Base-by-base conservation (phyloP, 2,888 invertebrate species). In the Theretra japonica region DNA sequence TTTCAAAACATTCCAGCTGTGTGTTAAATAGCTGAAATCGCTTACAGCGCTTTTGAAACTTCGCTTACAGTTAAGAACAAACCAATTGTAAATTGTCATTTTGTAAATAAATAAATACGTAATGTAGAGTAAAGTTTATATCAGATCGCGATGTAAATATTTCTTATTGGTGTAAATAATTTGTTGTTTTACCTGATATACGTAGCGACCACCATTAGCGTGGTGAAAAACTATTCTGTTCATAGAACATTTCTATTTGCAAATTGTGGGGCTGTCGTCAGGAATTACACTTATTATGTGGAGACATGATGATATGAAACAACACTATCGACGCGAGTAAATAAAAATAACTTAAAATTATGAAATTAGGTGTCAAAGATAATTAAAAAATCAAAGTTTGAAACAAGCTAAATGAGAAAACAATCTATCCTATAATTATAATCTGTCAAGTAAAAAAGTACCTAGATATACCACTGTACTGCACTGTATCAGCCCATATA, bases 61-160 rank as follows among this genome's bases (percentile, higher is more conserved):
- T 33, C 65, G 53, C 19, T 65, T 28, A 50, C 48, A 70, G 19
- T 28, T 50, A 70, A 70, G 33, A 8, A 25, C 53, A 30, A 65
- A 65, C 33, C 56, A 17, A 80, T 73, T 87, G 86, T 88, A 87
- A 83, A 85, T 84, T 80, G 76, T 79, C 80, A 79, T 78, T 77
- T 82, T 90, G 90, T 90, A 90, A 80, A 90, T 90, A 90, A 82
- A 78, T 82, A 80, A 84, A 88, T 88, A 89, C 88, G 88, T 88
- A 87, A 88, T 75, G 82, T 89, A 90, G 87, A 77, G 70, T 86
- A 85, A 86, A 81, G 83, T 87, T 89, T 88, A 90, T 90, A 91
- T 90, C 91, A 90, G 59, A 83, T 79, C 77, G 85, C 88, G 82
- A 79, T 92, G 93, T 93, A 93, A 86, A 93, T 92, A 93, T 87